Percentiles rank a stretch among this genome's conserved stretches.
phyloP scores from a whole-genome alignment of 2,797 vertebrate genomes.

The Erpetoichthys calabaricus region DNA sequence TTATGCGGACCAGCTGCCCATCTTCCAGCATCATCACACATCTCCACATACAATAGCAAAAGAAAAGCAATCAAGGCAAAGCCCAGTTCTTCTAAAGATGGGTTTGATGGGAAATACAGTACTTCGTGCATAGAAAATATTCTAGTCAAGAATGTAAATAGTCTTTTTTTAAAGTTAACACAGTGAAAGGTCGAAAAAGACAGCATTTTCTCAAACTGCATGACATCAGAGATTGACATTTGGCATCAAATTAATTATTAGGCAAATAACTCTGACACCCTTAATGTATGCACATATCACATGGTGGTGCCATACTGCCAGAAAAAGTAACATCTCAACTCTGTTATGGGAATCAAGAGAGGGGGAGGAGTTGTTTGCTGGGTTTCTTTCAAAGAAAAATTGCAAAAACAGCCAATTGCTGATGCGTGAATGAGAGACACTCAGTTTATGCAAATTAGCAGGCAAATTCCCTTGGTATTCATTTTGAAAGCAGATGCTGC shows the following conservation, averaged over 20 bases:
- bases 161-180: slow-evolving; percentile 69
- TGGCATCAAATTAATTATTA: slow-evolving; percentile 70
- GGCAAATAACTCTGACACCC: slow-evolving; percentile 49
- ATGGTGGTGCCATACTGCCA: slow-evolving; percentile 57
- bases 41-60: background rate
- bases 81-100: slow-evolving; percentile 70
- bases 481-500: background rate
- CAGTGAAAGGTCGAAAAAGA: too few relatives aligned
- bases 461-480: background rate
- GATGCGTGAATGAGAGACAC: background rate
- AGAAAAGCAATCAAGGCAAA: slow-evolving; percentile 58
- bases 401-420: too few relatives aligned
- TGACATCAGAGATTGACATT: slow-evolving; percentile 61
- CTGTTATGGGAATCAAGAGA: slow-evolving; percentile 27
- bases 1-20: background rate
- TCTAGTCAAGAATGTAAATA: slow-evolving; percentile 48
- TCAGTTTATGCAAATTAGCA: background rate
- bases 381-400: too few relatives aligned
- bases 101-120: slow-evolving; percentile 65
- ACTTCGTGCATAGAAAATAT: too few relatives aligned
- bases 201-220: slow-evolving; percentile 51
- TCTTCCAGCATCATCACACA: background rate
- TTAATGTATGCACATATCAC: slow-evolving; percentile 31
- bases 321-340: slow-evolving; percentile 67
- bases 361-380: slow-evolving; percentile 6